These are phyloP conservation scores for Cygnus buccinator DNA, from an alignment of 2,113 vertebrate species.

Conservation along the genomic window DNA sequence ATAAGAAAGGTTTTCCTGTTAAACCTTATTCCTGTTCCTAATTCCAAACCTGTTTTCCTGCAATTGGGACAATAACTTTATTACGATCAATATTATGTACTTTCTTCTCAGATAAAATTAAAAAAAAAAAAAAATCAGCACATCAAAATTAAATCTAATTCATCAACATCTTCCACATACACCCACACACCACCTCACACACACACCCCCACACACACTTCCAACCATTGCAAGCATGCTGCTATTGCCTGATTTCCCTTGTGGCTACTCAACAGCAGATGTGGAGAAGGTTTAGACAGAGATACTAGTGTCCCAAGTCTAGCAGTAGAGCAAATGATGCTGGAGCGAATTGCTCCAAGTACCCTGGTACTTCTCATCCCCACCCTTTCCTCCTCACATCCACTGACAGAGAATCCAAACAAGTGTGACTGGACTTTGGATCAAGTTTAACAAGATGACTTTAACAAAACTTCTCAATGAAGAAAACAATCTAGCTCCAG, in stretches of 20 bases:
- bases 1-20: conserved; percentile 60
- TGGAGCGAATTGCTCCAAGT: neutral
- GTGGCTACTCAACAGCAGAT: neutral
- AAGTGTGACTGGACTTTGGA: neutral
- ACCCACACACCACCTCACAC: no score
- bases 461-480: neutral
- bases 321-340: neutral
- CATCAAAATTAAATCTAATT: conserved; percentile 39
- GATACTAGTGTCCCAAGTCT: neutral
- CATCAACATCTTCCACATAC: neutral
- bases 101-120: conserved; percentile 8
- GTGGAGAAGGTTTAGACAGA: neutral
- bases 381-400: neutral
- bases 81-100: conserved; percentile 45
- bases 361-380: neutral
- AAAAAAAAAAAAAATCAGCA: conserved; percentile 20
- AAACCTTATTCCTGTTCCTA: conserved; percentile 49
- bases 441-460: neutral
- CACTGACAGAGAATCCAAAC: neutral
- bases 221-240: neutral
- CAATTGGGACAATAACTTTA: conserved; percentile 48
- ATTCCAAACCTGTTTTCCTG: conserved; percentile 51
- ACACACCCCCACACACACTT: neutral
- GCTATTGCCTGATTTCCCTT: neutral
- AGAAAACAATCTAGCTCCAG: fast-evolving